Evolutionary conservation across 2,888 invertebrate species (phyloP), one percentile per base, ranked within the genome.

Genomic region (Pristionchus exspectatus): DNA sequence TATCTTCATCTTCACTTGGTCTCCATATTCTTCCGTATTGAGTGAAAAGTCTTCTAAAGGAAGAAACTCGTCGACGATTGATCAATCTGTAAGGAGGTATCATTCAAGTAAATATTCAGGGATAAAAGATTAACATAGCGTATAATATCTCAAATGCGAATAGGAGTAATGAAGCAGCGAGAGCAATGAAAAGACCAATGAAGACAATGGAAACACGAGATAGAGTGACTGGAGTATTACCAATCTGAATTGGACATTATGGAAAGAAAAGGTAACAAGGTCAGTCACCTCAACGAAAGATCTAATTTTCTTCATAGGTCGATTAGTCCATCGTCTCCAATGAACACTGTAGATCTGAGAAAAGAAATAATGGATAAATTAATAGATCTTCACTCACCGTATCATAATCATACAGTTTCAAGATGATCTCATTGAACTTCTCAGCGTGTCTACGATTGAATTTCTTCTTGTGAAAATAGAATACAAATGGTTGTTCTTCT

Each of bases 401-500:
- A 44, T 89, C 83, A n/a, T 89, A 89, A 66, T 89, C 89, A 66
- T 83, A 89, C 0, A 89, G 33, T 44, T 81, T 89, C 44, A 89
- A 44, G 27, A 89, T 38, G 18, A 89, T 83, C 21, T 63, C 44
- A 33, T 89, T 83, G 66, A 89, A 89, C 10, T 30, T 59, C 27
- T 89, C 66, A 5, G 83, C 66, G 0, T 44, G 14, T 83, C 83
- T 81, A 18, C 63, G 24, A 63, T 59, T 77, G 89, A 89, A 89
- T n/a, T 89, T 69, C 66, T 83, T 44, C 50, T 66, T 81, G 27
- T 66, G 21, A 50, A 89, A 89, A 50, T 89, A 89, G 50, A 89
- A 81, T 63, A 50, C 89, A 44, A 89, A 89, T 83, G 89, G 89
- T 83, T 89, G 89, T 83, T 89, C 89, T 63, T 77, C 83, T 54